A percentile compares a stretch with the other conserved stretches of the same genome.
Evolutionary conservation across 2,797 vertebrate species (phyloP).

Genomic region (Botia kubotai): DNA sequence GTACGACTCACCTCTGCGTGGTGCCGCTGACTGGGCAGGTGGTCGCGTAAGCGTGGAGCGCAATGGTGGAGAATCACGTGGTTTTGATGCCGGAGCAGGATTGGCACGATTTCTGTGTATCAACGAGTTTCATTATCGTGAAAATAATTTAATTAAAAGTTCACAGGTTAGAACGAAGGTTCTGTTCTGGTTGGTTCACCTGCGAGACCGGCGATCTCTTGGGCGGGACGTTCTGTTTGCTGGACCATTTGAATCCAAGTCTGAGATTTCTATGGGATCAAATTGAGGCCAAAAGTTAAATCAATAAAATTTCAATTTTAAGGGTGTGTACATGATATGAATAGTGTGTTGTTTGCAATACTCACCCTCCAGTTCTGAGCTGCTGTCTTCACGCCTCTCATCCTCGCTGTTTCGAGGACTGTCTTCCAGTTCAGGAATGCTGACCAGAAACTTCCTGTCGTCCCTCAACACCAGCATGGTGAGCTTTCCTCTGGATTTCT

Average conservation of each 20-base stretch:
- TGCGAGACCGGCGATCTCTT: constrained; percentile 77
- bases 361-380: constrained; percentile 89
- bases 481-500: constrained; percentile 88
- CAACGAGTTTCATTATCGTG: not conserved
- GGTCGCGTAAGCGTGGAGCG: constrained; percentile 72
- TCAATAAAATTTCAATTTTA: not conserved
- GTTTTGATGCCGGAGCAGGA: constrained; percentile 66
- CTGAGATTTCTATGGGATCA: constrained; percentile 86
- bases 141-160: constrained; percentile 7
- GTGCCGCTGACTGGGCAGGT: constrained; percentile 57
- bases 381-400: constrained; percentile 72
- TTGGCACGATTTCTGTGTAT: constrained; percentile 72
- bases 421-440: constrained; percentile 85
- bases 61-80: constrained; percentile 73
- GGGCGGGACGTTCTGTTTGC: constrained; percentile 65
- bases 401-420: constrained; percentile 82
- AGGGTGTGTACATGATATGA: not conserved
- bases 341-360: too few species aligned
- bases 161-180: not conserved
- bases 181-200: constrained; percentile 62
- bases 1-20: constrained; percentile 73
- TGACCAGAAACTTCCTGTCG: constrained; percentile 88
- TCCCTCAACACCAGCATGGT: constrained; percentile 90
- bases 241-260: constrained; percentile 79
- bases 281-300: not conserved